Percentiles rank a stretch among this genome's conserved stretches.
Evolutionary conservation across 1,140 invertebrate species (phyloP).

Genomic region (Drosophila athabasca): DNA sequence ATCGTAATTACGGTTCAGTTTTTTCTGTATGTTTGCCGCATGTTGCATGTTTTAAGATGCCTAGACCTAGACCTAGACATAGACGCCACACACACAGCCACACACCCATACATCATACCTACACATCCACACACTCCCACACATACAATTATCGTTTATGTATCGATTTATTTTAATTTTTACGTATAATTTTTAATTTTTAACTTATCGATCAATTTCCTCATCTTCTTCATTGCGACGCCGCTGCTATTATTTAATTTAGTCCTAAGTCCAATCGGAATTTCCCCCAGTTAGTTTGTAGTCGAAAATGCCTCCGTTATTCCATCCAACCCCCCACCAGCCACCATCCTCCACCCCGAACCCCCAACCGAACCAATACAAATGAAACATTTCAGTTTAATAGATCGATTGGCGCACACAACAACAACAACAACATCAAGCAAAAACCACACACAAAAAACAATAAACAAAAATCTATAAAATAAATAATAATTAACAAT

Average conservation of each 20-base stretch:
- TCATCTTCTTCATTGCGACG: conserved; percentile 19
- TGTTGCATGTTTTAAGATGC: conserved; percentile 73
- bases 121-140: conserved; percentile 20
- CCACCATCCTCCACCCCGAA: no score
- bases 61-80: conserved; percentile 49
- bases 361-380: conserved; percentile 4
- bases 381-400: conserved; percentile 37
- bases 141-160: conserved; percentile 40
- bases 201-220: conserved; percentile 28
- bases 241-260: conserved; percentile 21
- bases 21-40: conserved; percentile 59
- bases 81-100: conserved; percentile 23
- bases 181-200: conserved; percentile 45
- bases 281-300: conserved; percentile 35
- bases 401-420: conserved; percentile 56
- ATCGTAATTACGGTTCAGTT: conserved; percentile 46
- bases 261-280: conserved; percentile 41
- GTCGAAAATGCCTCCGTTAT: conserved; percentile 67
- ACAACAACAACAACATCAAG: conserved; percentile 1
- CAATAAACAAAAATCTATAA: conserved; percentile 2
- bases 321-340: conserved; percentile 13
- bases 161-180: conserved; percentile 36
- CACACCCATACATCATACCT: conserved; percentile 18
- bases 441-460: background rate
- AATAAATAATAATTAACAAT: conserved; percentile 22